Percentiles rank a stretch among this genome's conserved stretches.
phyloP scores from a whole-genome alignment of 1,140 invertebrate genomes.

The Odontomachus brunneus region DNA sequence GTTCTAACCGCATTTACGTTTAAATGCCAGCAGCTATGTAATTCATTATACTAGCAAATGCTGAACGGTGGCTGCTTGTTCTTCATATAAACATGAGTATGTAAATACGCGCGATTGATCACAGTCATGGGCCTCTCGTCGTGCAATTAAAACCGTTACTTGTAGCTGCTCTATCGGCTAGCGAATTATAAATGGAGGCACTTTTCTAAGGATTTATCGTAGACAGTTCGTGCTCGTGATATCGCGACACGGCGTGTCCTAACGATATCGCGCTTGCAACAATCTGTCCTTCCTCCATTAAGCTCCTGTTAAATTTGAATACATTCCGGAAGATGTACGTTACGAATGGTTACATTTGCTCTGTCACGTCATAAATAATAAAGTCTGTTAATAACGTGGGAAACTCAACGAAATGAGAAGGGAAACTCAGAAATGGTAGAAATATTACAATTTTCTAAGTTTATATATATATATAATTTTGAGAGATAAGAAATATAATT shows the following conservation, averaged over 20 bases:
- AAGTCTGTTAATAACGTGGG: too few species aligned
- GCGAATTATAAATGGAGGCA: neutral
- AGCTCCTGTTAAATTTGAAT: neutral
- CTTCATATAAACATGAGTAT: neutral
- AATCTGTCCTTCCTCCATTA: conserved; percentile 5
- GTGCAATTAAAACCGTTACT: conserved; percentile 6
- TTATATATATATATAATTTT: too few species aligned
- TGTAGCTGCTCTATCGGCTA: neutral
- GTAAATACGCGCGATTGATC: conserved; percentile 10
- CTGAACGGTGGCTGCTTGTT: neutral
- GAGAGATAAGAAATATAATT: too few species aligned
- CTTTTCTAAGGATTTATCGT: conserved; percentile 17
- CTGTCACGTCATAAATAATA: neutral
- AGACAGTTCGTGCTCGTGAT: neutral
- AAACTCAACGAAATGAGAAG: too few species aligned
- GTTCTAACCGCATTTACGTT: neutral
- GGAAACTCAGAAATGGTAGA: too few species aligned
- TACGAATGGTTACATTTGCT: neutral
- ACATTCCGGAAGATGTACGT: neutral
- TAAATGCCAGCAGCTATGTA: neutral
- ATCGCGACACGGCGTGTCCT: neutral
- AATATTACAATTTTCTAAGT: too few species aligned
- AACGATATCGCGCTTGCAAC: conserved; percentile 1
- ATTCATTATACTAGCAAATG: conserved; percentile 1
- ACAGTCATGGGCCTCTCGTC: neutral